A percentile compares a stretch with the other conserved stretches of the same genome.
Conservation (phyloP, 2,797 vertebrate genomes). For the Salmo trutta region DNA sequence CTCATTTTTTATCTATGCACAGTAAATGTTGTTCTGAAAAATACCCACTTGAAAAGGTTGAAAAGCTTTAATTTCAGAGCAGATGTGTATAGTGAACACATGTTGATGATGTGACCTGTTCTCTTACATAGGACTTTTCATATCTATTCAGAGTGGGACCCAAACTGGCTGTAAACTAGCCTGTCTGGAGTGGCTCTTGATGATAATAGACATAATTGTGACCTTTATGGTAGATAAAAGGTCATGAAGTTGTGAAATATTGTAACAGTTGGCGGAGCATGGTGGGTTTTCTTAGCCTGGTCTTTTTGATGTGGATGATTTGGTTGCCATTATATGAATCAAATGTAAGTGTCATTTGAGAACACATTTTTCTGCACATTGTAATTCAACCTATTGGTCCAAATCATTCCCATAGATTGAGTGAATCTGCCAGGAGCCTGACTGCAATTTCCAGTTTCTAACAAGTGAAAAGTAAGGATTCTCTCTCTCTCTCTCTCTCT, state of each 20-base stretch:
- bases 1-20: neutral
- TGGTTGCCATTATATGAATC: neutral
- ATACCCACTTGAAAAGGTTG: neutral
- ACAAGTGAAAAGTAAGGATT: constrained; percentile 53
- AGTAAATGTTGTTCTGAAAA: constrained; percentile 1
- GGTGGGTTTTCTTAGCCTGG: neutral
- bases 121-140: neutral
- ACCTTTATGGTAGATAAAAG: neutral
- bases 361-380: constrained; percentile 56
- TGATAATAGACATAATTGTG: neutral
- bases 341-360: constrained; percentile 19
- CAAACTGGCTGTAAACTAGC: neutral
- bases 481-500: too few species aligned
- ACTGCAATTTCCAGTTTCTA: constrained; percentile 48
- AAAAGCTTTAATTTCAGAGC: neutral
- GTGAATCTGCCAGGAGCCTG: constrained; percentile 69
- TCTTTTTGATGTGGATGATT: neutral
- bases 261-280: neutral
- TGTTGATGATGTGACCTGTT: neutral
- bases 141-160: neutral
- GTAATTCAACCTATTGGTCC: constrained; percentile 68
- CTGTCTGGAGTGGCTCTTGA: neutral
- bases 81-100: neutral
- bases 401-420: constrained; percentile 50
- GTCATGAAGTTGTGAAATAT: neutral